phyloP scores from a whole-genome alignment of 1,140 invertebrate species.

The Drosophila burlai region DNA sequence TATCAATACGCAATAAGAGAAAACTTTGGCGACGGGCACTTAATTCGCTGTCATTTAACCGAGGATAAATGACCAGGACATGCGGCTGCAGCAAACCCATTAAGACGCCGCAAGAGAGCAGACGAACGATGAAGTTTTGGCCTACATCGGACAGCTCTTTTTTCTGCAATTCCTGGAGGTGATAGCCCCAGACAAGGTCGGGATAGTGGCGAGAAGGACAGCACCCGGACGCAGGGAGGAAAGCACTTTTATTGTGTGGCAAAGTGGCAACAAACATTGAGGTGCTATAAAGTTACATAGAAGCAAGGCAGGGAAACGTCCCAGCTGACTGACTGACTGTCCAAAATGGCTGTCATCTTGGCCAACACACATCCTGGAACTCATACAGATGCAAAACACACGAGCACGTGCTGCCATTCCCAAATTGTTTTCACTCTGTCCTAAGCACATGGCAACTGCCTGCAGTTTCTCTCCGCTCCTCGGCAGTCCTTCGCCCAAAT shows the following conservation, averaged over 20 bases:
- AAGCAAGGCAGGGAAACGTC: slow-evolving; percentile 3
- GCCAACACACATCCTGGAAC: slow-evolving; percentile 17
- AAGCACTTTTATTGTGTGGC: slow-evolving; percentile 73
- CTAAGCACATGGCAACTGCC: slow-evolving; percentile 58
- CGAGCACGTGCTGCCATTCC: slow-evolving; percentile 65
- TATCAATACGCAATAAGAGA: slow-evolving; percentile 74
- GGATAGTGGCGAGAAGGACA: slow-evolving; percentile 14
- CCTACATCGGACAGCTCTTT: slow-evolving; percentile 35
- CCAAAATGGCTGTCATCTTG: slow-evolving; percentile 47
- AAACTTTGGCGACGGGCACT: slow-evolving; percentile 55
- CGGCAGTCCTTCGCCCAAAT: slow-evolving; percentile 35
- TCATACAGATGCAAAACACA: slow-evolving; percentile 68
- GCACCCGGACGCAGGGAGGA: not conserved
- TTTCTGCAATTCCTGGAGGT: slow-evolving; percentile 43
- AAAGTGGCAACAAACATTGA: slow-evolving; percentile 68
- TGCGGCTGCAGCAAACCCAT: slow-evolving; percentile 59
- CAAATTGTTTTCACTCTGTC: slow-evolving; percentile 70
- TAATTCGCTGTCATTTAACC: slow-evolving; percentile 78
- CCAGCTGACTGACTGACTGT: slow-evolving; percentile 40
- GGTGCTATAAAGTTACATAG: slow-evolving; percentile 74
- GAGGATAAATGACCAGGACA: slow-evolving; percentile 70
- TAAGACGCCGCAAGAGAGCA: slow-evolving; percentile 37
- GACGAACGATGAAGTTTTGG: slow-evolving; percentile 43
- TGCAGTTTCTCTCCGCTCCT: slow-evolving; percentile 16
- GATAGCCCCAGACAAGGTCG: slow-evolving; percentile 13